These are phyloP conservation scores for Lucilia cuprina DNA, from an alignment of 1,140 invertebrate genomes.

Conservation along the genomic window DNA sequence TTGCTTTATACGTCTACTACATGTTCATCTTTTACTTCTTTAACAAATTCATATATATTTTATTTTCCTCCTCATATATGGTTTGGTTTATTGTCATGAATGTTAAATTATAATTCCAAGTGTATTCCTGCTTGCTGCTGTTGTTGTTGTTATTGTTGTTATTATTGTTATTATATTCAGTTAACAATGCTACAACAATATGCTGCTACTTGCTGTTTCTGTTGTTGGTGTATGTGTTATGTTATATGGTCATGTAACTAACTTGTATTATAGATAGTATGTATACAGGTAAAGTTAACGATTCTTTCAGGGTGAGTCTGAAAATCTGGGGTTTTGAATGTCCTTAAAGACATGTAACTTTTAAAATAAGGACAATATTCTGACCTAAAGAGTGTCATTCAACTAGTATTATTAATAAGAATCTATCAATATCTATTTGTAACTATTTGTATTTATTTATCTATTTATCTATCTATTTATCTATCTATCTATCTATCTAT, in stretches of 20 bases:
- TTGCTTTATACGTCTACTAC: neutral
- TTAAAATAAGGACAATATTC: too few relatives aligned
- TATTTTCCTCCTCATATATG: neutral
- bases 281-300: neutral
- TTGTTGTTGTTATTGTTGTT: neutral
- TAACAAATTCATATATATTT: neutral
- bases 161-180: neutral
- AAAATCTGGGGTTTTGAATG: neutral
- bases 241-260: neutral
- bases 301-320: neutral
- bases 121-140: neutral
- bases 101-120: conserved; percentile 11
- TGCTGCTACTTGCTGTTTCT: neutral
- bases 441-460: too few relatives aligned
- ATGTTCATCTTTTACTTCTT: neutral
- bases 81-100: conserved; percentile 3
- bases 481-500: too few relatives aligned
- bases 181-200: neutral
- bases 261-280: neutral
- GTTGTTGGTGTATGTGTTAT: neutral
- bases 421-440: too few relatives aligned
- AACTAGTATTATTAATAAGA: too few relatives aligned
- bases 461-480: too few relatives aligned
- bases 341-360: too few relatives aligned
- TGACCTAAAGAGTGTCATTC: too few relatives aligned